A percentile compares a stretch with the other conserved stretches of the same genome.
phyloP scores from a whole-genome alignment of 1,140 invertebrate species.

The Bombus breviceps region DNA sequence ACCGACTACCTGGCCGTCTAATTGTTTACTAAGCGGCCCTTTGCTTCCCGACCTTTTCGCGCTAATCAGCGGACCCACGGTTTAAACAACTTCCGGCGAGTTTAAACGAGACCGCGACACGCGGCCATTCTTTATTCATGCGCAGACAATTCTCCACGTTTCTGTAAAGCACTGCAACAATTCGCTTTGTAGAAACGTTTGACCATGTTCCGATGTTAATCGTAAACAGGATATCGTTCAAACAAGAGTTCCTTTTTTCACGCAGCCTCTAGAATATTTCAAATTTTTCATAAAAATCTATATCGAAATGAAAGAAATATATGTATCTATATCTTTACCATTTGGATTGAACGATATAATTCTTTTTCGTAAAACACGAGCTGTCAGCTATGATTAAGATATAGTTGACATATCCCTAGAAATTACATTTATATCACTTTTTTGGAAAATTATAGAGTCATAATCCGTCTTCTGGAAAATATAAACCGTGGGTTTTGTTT shows the following conservation, averaged over 20 bases:
- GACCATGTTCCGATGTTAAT: not conserved
- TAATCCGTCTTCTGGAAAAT: not conserved
- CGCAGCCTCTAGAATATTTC: not conserved
- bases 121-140: conserved; percentile 42
- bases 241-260: not conserved
- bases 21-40: conserved; percentile 72
- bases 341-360: too few relatives aligned
- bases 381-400: not conserved
- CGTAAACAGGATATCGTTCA: not conserved
- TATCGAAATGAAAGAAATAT: not conserved
- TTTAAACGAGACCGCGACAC: conserved; percentile 48
- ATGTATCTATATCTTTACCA: too few relatives aligned
- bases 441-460: too few relatives aligned
- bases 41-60: conserved; percentile 51
- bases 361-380: not conserved
- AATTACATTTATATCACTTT: not conserved
- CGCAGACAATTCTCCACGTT: conserved; percentile 23
- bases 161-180: not conserved
- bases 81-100: conserved; percentile 62
- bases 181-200: conserved; percentile 11
- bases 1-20: conserved; percentile 59
- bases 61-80: conserved; percentile 60
- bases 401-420: not conserved
- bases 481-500: not conserved
- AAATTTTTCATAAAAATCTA: not conserved